Percentiles rank a stretch among this genome's conserved stretches.
Conservation (phyloP, 2,113 vertebrate species). For the Onychorhynchus coronatus region DNA sequence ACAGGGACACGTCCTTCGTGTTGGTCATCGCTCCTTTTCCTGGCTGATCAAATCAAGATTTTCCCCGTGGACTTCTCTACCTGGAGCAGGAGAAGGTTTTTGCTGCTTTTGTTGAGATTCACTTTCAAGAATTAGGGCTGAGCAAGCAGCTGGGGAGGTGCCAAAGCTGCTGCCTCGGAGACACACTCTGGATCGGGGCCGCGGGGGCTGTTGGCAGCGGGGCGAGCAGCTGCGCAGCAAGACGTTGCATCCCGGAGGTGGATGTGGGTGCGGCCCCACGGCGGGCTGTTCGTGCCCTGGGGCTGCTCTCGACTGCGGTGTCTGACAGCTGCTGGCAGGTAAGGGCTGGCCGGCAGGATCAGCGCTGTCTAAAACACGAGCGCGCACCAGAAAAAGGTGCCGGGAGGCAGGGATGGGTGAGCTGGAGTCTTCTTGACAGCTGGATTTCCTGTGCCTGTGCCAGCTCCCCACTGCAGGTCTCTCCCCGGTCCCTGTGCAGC, state of each 20-base stretch:
- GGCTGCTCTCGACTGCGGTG: conserved; percentile 30
- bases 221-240: conserved; percentile 20
- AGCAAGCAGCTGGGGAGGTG: conserved; percentile 22
- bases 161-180: not conserved
- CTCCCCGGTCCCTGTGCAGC: not conserved
- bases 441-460: conserved; percentile 37
- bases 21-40: not conserved
- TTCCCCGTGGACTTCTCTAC: not conserved
- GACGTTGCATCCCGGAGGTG: conserved; percentile 23
- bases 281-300: conserved; percentile 58
- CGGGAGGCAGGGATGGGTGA: conserved; percentile 41
- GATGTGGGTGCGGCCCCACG: conserved; percentile 18
- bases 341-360: conserved; percentile 46
- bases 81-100: not conserved
- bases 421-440: conserved; percentile 28
- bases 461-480: not conserved
- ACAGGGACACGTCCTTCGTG: accelerated
- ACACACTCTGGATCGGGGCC: not conserved
- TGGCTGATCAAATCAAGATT: not conserved
- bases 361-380: conserved; percentile 28
- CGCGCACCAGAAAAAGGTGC: conserved; percentile 16
- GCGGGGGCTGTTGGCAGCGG: conserved; percentile 14
- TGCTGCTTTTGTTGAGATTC: not conserved
- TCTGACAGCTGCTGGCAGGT: conserved; percentile 68
- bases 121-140: not conserved